phyloP scores from a whole-genome alignment of 2,113 vertebrate species.

The Pongo pygmaeus region DNA sequence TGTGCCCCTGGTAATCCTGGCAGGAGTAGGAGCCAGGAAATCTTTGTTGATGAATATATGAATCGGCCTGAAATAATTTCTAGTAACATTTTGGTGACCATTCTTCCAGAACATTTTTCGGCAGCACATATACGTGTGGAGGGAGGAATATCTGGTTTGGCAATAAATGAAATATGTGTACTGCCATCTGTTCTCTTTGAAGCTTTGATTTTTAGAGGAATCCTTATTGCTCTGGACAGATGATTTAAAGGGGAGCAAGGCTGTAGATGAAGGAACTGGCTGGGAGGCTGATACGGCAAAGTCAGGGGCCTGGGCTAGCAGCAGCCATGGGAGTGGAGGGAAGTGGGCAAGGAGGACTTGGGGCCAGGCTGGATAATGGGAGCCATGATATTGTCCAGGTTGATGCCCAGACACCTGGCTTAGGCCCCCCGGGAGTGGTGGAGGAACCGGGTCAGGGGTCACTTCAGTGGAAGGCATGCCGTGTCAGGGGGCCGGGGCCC shows the following conservation, averaged over 20 bases:
- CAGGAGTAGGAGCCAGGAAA: not conserved
- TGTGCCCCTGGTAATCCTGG: not conserved
- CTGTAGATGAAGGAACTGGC: not conserved
- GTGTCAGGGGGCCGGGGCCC: rapidly evolving
- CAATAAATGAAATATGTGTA: not conserved
- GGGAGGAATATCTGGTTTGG: not conserved
- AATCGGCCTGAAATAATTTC: not conserved
- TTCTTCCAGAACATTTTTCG: slow-evolving; percentile 24
- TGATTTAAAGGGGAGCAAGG: not conserved
- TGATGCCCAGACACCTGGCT: not conserved
- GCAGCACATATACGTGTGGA: not conserved
- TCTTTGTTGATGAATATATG: not conserved
- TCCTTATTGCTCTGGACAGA: not conserved
- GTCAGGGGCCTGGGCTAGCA: not conserved
- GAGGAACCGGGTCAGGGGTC: not conserved
- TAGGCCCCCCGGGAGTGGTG: not conserved
- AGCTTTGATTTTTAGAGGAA: not conserved
- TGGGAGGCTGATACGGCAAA: not conserved
- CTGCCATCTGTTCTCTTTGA: not conserved
- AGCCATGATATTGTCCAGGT: not conserved
- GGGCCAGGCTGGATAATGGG: not conserved
- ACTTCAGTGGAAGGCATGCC: not conserved
- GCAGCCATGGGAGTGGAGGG: not conserved
- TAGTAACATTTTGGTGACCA: not conserved
- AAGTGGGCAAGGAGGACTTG: not conserved